Evolutionary conservation across 30 jellyfish, hydroid and myxozoan genomes (phyloP).

Genomic region (Chironex yamaguchii): DNA sequence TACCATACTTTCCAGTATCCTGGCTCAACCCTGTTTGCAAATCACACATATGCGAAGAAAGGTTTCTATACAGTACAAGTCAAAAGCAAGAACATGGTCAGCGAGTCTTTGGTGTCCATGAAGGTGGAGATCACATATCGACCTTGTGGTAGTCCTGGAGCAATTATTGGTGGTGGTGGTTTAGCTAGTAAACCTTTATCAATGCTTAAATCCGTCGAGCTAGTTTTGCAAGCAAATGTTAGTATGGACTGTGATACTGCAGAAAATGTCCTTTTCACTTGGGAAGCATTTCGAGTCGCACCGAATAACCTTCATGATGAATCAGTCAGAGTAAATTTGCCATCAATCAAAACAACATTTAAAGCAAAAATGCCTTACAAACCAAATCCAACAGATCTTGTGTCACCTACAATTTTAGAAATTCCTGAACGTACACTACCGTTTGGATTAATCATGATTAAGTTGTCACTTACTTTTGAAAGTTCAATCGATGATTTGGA

Average conservation of each 20-base stretch:
- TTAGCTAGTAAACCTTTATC: constrained; percentile 14
- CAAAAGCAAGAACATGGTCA: constrained; percentile 61
- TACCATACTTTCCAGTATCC: constrained; percentile 5
- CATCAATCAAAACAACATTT: background rate
- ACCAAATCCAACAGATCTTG: constrained; percentile 32
- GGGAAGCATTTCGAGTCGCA: constrained; percentile 61
- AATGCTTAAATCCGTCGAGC: constrained; percentile 38
- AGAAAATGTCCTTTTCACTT: constrained; percentile 67
- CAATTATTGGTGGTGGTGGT: constrained; percentile 68
- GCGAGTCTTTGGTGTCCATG: constrained; percentile 31
- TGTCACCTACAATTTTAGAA: constrained; percentile 73
- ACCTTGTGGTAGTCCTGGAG: constrained; percentile 85
- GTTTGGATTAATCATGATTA: constrained; percentile 65
- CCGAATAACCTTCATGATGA: background rate
- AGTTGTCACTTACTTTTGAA: constrained; percentile 60
- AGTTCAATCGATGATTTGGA: constrained; percentile 68
- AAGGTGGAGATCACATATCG: constrained; percentile 58
- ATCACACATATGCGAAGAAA: constrained; percentile 54
- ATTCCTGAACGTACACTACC: constrained; percentile 69
- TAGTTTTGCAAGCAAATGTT: constrained; percentile 77
- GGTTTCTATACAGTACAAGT: constrained; percentile 70
- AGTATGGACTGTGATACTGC: constrained; percentile 77
- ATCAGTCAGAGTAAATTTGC: constrained; percentile 1
- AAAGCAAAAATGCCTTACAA: constrained; percentile 69
- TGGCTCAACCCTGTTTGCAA: constrained; percentile 1